Percentiles rank a stretch among this genome's conserved stretches.
phyloP scores from a whole-genome alignment of 23 tunicate genomes.

The Styela plicata region DNA sequence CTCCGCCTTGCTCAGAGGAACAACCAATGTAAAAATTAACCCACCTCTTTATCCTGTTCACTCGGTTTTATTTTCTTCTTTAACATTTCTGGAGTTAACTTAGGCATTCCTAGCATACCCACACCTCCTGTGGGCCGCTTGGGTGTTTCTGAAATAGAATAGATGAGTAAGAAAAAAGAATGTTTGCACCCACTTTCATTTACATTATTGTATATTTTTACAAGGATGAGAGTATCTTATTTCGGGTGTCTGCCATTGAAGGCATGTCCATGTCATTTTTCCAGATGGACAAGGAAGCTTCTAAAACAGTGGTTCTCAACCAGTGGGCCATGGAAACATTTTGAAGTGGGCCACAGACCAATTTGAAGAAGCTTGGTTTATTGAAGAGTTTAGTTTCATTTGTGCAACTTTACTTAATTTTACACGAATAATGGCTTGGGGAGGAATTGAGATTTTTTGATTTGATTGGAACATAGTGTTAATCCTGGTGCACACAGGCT shows the following conservation, averaged over 20 bases:
- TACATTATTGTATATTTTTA: not conserved
- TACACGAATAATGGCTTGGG: too few relatives aligned
- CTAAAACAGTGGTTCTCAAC: too few relatives aligned
- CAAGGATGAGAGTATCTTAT: too few relatives aligned
- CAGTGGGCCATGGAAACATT: too few relatives aligned
- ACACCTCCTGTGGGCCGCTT: slow-evolving; percentile 13
- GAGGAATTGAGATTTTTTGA: too few relatives aligned
- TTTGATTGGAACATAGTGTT: too few relatives aligned
- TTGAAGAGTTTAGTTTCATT: too few relatives aligned
- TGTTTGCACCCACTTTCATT: not conserved
- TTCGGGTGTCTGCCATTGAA: not conserved
- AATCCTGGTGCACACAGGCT: too few relatives aligned
- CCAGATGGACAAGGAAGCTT: not conserved
- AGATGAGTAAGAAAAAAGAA: not conserved
- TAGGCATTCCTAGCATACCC: slow-evolving; percentile 36
- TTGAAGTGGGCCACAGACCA: too few relatives aligned
- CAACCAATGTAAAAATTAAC: not conserved
- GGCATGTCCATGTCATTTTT: not conserved
- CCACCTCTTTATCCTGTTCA: not conserved
- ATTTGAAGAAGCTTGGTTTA: too few relatives aligned
- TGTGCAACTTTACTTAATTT: too few relatives aligned
- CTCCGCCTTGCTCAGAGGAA: not conserved
- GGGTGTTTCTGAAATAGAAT: slow-evolving; percentile 35
- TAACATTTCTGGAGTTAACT: slow-evolving; percentile 57
- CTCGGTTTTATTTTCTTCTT: slow-evolving; percentile 20